Percentiles rank a stretch among this genome's conserved stretches.
Conservation (phyloP, 2,888 invertebrate species). For the Strigamia crassipes region DNA sequence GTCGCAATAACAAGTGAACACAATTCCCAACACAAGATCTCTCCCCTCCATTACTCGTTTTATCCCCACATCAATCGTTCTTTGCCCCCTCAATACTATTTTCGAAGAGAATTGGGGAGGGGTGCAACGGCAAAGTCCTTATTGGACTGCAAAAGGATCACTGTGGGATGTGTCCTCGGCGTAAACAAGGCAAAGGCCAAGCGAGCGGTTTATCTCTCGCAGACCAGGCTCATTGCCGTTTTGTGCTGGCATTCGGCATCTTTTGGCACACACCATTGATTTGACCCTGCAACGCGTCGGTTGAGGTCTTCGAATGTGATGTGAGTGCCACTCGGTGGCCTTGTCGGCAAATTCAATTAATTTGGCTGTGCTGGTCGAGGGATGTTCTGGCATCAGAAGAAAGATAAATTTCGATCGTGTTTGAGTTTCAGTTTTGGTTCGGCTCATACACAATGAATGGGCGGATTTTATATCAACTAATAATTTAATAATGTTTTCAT, state of each 20-base stretch:
- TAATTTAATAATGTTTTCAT: too few relatives aligned
- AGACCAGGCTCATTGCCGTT: slow-evolving; percentile 32
- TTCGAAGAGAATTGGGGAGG: slow-evolving; percentile 17
- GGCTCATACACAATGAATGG: neutral
- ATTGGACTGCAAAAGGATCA: slow-evolving; percentile 38
- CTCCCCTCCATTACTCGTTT: slow-evolving; percentile 38
- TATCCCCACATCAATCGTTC: slow-evolving; percentile 37
- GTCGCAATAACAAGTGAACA: slow-evolving; percentile 39
- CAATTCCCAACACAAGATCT: slow-evolving; percentile 41
- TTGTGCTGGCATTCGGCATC: slow-evolving; percentile 21
- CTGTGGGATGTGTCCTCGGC: slow-evolving; percentile 25
- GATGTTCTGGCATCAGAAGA: neutral
- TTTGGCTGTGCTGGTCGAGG: slow-evolving; percentile 18
- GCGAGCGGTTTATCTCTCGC: slow-evolving; percentile 14
- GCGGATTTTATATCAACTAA: too few relatives aligned
- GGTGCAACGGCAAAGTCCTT: slow-evolving; percentile 17
- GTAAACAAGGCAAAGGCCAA: slow-evolving; percentile 40
- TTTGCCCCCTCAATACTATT: slow-evolving; percentile 3
- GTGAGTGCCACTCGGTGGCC: slow-evolving; percentile 39
- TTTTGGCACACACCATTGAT: slow-evolving; percentile 17
- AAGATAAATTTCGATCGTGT: neutral
- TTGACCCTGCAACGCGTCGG: slow-evolving; percentile 35
- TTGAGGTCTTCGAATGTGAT: slow-evolving; percentile 1
- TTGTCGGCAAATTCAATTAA: slow-evolving; percentile 35
- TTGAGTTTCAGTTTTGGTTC: neutral